Conservation (phyloP, 2,888 invertebrate genomes). For the Chouioia cunea region DNA sequence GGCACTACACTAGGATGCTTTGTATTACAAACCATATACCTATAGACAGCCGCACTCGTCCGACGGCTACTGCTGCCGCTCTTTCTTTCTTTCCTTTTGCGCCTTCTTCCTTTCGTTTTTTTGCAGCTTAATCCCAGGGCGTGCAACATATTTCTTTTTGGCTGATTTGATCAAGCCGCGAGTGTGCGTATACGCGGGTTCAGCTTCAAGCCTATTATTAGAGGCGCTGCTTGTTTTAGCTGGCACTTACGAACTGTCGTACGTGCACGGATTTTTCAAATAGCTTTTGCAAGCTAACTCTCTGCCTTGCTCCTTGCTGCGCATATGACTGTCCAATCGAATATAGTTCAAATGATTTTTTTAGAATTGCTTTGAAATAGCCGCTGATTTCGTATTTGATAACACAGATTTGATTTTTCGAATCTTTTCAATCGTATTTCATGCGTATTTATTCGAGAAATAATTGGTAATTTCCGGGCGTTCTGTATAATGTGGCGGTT, state of each 20-base stretch:
- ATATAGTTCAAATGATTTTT: conserved; percentile 13
- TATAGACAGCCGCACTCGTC: too few relatives aligned
- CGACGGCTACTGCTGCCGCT: neutral
- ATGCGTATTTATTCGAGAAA: neutral
- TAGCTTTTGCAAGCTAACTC: neutral
- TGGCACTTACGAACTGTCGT: conserved; percentile 41
- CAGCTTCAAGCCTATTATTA: conserved; percentile 34
- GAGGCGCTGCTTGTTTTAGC: conserved; percentile 31
- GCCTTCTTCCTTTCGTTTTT: neutral
- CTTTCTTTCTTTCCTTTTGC: neutral
- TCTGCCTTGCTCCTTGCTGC: neutral
- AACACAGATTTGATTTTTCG: conserved; percentile 5
- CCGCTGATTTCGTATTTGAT: conserved; percentile 13
- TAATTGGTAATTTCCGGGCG: too few relatives aligned
- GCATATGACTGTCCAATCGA: conserved; percentile 19
- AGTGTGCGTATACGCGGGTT: neutral
- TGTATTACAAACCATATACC: too few relatives aligned
- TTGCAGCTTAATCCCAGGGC: conserved; percentile 13
- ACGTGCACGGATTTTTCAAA: conserved; percentile 33
- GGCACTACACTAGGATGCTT: conserved; percentile 2
- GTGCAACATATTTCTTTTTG: conserved; percentile 7
- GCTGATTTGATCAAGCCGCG: conserved; percentile 4
- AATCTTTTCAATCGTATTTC: neutral
- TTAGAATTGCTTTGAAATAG: neutral
- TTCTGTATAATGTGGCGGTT: too few relatives aligned